Conservation (phyloP, 2,113 vertebrate species). For the Phylloscopus whistleri region DNA sequence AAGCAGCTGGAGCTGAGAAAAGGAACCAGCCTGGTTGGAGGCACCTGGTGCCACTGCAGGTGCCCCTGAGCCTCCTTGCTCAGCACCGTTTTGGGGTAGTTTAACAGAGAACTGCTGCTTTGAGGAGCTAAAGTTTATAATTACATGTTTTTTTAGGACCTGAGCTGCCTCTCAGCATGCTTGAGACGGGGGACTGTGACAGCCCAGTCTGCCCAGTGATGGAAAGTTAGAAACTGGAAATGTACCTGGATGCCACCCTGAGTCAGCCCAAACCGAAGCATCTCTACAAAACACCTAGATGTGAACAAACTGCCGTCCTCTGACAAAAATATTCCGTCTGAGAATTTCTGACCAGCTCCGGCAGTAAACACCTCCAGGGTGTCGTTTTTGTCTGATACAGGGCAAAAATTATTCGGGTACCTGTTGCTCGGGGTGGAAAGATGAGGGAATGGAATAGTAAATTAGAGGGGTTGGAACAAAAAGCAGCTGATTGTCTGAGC, state of each 20-base stretch:
- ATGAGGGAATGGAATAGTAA: constrained; percentile 33
- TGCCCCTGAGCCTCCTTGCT: neutral
- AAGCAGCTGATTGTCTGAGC: neutral
- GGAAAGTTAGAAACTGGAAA: constrained; percentile 17
- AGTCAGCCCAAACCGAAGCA: neutral
- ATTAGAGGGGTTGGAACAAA: neutral
- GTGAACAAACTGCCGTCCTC: neutral
- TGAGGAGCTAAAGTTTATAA: neutral
- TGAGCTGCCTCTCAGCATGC: neutral
- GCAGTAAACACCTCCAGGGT: constrained; percentile 19
- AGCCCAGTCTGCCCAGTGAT: neutral
- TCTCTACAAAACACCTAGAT: constrained; percentile 20
- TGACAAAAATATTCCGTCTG: constrained; percentile 60
- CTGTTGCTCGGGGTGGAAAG: neutral
- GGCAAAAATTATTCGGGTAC: neutral
- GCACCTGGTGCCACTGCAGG: neutral
- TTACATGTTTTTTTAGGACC: neutral
- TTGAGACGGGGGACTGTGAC: neutral
- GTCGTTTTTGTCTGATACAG: constrained; percentile 11
- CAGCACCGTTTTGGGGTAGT: neutral
- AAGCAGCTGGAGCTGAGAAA: neutral
- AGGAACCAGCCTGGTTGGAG: rapidly evolving
- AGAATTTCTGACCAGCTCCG: constrained; percentile 28
- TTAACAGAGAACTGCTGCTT: neutral
- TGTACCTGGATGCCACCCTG: constrained; percentile 38